Conservation (phyloP, 2,888 invertebrate genomes). For the Tinea semifulvella region DNA sequence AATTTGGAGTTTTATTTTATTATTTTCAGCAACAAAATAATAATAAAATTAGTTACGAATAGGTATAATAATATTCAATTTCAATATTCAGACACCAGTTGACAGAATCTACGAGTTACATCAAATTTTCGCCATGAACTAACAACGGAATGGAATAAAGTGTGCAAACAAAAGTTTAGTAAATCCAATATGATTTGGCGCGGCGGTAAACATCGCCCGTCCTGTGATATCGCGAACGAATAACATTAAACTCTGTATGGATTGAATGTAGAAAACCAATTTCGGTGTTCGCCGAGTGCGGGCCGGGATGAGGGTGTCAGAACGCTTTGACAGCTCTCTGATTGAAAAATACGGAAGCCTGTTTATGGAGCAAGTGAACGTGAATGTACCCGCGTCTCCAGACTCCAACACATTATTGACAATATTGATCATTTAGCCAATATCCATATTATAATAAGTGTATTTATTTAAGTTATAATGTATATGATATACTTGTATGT, state of each 20-base stretch:
- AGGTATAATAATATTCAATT: too few species aligned
- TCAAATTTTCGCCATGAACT: slow-evolving; percentile 28
- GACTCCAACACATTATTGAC: slow-evolving; percentile 10
- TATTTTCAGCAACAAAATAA: too few species aligned
- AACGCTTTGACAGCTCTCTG: slow-evolving; percentile 71
- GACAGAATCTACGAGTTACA: neutral
- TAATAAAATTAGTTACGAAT: too few species aligned
- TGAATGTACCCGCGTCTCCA: slow-evolving; percentile 18
- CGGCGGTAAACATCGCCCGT: slow-evolving; percentile 67
- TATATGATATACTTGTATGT: too few species aligned
- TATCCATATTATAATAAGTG: too few species aligned
- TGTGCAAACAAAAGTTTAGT: slow-evolving; percentile 67
- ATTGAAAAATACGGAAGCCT: slow-evolving; percentile 71
- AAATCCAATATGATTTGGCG: slow-evolving; percentile 68
- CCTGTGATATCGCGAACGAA: slow-evolving; percentile 67
- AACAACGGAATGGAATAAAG: slow-evolving; percentile 65
- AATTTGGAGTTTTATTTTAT: too few species aligned
- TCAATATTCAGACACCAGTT: too few species aligned
- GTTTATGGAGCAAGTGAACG: slow-evolving; percentile 63
- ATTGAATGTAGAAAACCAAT: slow-evolving; percentile 69
- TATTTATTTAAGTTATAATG: too few species aligned
- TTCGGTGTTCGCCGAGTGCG: slow-evolving; percentile 66
- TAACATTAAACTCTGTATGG: slow-evolving; percentile 69
- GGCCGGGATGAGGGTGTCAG: slow-evolving; percentile 69
- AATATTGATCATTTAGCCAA: slow-evolving; percentile 10